Conservation (phyloP, 2,888 invertebrate species). For the Merodon equestris region DNA sequence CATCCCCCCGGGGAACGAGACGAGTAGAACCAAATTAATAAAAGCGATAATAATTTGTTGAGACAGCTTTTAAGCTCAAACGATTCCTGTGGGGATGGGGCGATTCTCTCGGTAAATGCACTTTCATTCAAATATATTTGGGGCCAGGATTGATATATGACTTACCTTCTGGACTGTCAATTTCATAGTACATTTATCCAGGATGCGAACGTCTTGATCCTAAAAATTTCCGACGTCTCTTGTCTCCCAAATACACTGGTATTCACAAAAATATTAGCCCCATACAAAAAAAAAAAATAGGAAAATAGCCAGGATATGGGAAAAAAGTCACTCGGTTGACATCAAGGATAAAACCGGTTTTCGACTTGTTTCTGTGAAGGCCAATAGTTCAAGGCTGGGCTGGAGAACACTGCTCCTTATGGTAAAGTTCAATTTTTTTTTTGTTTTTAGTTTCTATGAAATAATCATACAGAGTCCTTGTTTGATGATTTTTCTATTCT, state of each 20-base stretch:
- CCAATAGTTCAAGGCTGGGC: slow-evolving; percentile 34
- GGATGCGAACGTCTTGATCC: slow-evolving; percentile 46
- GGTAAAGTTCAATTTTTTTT: slow-evolving; percentile 17
- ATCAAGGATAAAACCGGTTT: slow-evolving; percentile 18
- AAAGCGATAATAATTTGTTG: slow-evolving; percentile 70
- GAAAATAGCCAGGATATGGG: neutral
- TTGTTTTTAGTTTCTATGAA: slow-evolving; percentile 7
- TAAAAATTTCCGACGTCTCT: slow-evolving; percentile 35
- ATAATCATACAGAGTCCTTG: neutral
- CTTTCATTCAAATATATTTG: neutral
- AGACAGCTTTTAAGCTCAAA: slow-evolving; percentile 68
- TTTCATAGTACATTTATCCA: slow-evolving; percentile 79
- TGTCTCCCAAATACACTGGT: neutral
- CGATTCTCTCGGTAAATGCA: slow-evolving; percentile 15
- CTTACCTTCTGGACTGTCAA: slow-evolving; percentile 79
- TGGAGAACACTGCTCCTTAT: neutral
- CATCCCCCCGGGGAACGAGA: slow-evolving; percentile 47
- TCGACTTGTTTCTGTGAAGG: too few species aligned
- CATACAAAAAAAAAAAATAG: neutral
- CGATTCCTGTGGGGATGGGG: slow-evolving; percentile 12
- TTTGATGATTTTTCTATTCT: slow-evolving; percentile 21
- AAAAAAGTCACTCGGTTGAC: slow-evolving; percentile 9
- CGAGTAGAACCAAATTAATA: slow-evolving; percentile 65
- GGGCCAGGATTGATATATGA: slow-evolving; percentile 3
- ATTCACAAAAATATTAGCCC: slow-evolving; percentile 33